Evolutionary conservation across 2,797 vertebrate genomes (phyloP), one percentile per base, ranked within the genome.

Genomic region (Esox lucius): DNA sequence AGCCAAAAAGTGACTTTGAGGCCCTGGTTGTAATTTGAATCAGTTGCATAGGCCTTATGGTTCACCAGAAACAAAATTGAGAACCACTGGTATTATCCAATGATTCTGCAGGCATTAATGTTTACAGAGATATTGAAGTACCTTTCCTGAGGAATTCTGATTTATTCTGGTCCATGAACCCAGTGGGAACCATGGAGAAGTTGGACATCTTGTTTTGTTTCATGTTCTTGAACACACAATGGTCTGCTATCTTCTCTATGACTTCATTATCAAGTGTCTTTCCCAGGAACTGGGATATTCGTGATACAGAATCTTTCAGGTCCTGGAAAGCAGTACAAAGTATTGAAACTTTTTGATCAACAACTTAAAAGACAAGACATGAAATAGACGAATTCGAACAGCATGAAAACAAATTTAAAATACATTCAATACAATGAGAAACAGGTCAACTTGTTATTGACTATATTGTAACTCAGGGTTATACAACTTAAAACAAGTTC

Each of bases 151-250:
- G 80, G 78, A 95, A 95, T 65, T 89, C 73, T 0, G 87, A 90
- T 78, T 91, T 94, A 3, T 79, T 88, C 73, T 88, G 87, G 84
- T 94, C 81, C 83, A 94, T 87, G 24, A 83, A n/a, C 31, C 89
- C 83, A 3, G 0, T 3, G 15, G 91, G 89, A 66, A 91, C 88
- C 1, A 66, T 0, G 1, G 93, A 93, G 77, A 91, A 93, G 86
- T 94, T 94, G 11, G 94, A 94, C 93, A 93, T 93, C 3, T 86
- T 89, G 87, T 94, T 94, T 33, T 90, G 70, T 75, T 93, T 94
- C 94, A 94, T 94, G 87, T 92, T 94, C 79, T 89, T 86, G 79
- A 95, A 94, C 69, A 87, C 61, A 79, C 92, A 93, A 5, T 82
- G 80, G 0, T 92, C 83, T 0, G 89, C 83, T 46, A 95, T 94